Percentiles rank a stretch among this genome's conserved stretches.
Evolutionary conservation across 2,888 invertebrate genomes (phyloP).

Genomic region (Melieria picta): DNA sequence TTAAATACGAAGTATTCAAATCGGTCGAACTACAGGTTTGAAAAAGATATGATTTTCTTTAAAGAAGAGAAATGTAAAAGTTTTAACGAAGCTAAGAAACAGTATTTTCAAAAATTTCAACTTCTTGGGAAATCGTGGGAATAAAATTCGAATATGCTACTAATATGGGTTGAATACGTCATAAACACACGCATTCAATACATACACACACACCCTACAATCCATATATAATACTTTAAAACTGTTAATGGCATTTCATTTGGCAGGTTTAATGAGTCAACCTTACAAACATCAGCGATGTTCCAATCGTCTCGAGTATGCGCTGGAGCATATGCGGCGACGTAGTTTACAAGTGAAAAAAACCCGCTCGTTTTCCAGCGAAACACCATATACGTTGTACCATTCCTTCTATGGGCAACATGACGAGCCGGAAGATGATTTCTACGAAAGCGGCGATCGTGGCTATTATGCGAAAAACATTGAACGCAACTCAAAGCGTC

Average conservation of each 20-base stretch:
- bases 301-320: conserved; percentile 74
- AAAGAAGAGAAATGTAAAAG: too few relatives aligned
- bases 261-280: conserved; percentile 43
- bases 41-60: too few relatives aligned
- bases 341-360: conserved; percentile 56
- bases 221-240: too few relatives aligned
- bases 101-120: too few relatives aligned
- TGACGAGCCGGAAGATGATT: conserved; percentile 50
- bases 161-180: too few relatives aligned
- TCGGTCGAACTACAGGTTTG: too few relatives aligned
- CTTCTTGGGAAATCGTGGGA: too few relatives aligned
- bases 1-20: too few relatives aligned
- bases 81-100: too few relatives aligned
- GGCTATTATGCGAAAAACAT: conserved; percentile 54
- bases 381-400: conserved; percentile 62
- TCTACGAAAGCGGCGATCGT: conserved; percentile 50
- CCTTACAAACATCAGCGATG: conserved; percentile 69
- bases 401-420: conserved; percentile 60
- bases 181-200: too few relatives aligned
- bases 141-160: too few relatives aligned
- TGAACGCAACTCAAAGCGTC: conserved; percentile 39
- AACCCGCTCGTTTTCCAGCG: conserved; percentile 53
- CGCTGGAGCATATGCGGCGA: conserved; percentile 72
- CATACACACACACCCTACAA: too few relatives aligned
- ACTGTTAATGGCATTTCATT: neutral